Evolutionary conservation across 1,140 invertebrate species (phyloP).

Genomic region (Caerostris extrusa): DNA sequence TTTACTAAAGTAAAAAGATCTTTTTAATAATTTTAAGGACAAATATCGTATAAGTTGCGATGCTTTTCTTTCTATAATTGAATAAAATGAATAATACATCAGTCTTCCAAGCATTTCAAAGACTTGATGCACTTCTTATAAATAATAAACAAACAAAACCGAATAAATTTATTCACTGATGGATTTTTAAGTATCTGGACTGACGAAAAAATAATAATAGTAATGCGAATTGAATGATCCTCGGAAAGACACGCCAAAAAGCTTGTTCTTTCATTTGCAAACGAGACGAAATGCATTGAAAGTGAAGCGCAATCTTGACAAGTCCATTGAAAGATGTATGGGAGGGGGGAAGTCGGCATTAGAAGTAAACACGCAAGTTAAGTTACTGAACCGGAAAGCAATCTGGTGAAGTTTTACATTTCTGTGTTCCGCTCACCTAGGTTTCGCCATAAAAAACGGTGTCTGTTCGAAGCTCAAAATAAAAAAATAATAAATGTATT

Average conservation of each 20-base stretch:
- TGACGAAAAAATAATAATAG: neutral
- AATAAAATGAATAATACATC: no score
- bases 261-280: neutral
- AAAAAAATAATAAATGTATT: neutral
- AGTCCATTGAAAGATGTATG: neutral
- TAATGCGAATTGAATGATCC: neutral
- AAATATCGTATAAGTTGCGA: no score
- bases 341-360: neutral
- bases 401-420: constrained; percentile 52
- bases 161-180: neutral
- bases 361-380: neutral
- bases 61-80: no score
- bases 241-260: neutral
- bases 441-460: constrained; percentile 31
- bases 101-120: no score
- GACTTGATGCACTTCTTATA: no score
- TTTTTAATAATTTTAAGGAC: no score
- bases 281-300: neutral
- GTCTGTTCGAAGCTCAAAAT: neutral
- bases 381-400: constrained; percentile 46
- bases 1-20: no score
- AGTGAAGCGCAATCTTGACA: neutral
- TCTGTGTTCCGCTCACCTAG: constrained; percentile 29
- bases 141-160: no score
- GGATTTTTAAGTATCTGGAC: neutral